Base-by-base conservation (phyloP, 1,140 invertebrate genomes). In the Thaumatotibia leucotreta region DNA sequence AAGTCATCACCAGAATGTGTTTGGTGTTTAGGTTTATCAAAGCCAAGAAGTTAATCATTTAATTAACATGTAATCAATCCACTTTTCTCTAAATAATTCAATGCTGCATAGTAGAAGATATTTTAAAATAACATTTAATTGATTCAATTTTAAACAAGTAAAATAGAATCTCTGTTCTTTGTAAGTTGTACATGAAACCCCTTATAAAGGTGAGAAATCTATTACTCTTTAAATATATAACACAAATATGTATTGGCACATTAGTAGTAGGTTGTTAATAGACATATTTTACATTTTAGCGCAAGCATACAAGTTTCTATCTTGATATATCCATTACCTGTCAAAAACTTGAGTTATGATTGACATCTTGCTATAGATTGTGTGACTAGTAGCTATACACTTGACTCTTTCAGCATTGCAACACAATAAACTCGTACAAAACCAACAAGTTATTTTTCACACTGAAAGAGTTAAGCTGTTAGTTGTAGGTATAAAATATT, bases 151-250 rank as follows among this genome's bases (percentile, higher is more conserved):
- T 58, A 27, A 14, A 11, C 52, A 58, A 58, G 29, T 58, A 31
- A 14, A 27, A 24, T 29, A 58, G 52, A 58, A 58, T 58, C 52
- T 58, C 52, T 58, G 29, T 27, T 24, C 52, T 14, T 58, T 58
- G n/a, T 14, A 54, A 54, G 22, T 24, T 3, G 9, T 11, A 11
- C 22, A 24, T 54, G 22, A 24, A 14, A 14, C 14, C 35, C n/a
- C 0, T 0, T 45, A 45, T 45, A 20, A 17, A 45, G 17, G 6
- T 45, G 39, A 45, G 35, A 39, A 39, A 2, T 11, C 4, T 45
- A 20, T 45, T 17, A n/a, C 35, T 45, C 4, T 45, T 35, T 9
- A 2, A 35, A n/a, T 14, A 35, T n/a, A n/a, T 11, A 35, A 35
- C n/a, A 35, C 32, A 45, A 45, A 45, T 17, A 45, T 45, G 14